Evolutionary conservation across 2,113 vertebrate species (phyloP), one percentile per base, ranked within the genome.

Genomic region (Euleptes europaea): DNA sequence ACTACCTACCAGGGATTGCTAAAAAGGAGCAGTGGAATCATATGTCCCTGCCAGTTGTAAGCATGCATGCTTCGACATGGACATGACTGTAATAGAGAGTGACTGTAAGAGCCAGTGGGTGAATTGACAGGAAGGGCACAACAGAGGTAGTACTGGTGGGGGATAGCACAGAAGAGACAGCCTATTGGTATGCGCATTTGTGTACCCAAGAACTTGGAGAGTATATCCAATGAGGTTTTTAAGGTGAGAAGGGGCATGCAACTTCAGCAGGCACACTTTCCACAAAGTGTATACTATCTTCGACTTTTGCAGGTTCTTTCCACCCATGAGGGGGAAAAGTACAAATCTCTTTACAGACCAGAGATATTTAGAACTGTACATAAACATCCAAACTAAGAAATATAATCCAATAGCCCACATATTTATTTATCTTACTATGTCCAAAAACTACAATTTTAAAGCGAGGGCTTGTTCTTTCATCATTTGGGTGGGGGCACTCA

Each of bases 391-490:
- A 12, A 60, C 28, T 15, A 78, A 38, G 49, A 78, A 78, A 38
- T 38, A 78, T 28, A 78, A 44, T 80, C 75, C 35, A 79, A n/a
- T 10, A 38, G 70, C 3, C 17, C 42, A 47, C 14, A 84, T 14
- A n/a, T 13, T n/a, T 83, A 75, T 47, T 63, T 54, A 40, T 67
- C 72, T 44, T 60, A 14, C 9, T 81, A 0, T 5, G 35, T 54
- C 70, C 73, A 47, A 31, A 79, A 85, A 72, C 44, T 63, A 49
- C 2, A 1, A 6, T 80, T 5, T 80, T 82, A 81, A 86, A 89
- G 84, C n/a, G 42, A 81, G 85, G 75, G 3, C 35, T 75, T 71
- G 60, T 14, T 44, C 38, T 67, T 42, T 42, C 2, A 2, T 75
- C 19, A 79, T 33, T 79, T 28, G 69, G 28, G 47, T 11, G 21